Evolutionary conservation across 1,140 invertebrate species (phyloP).

Genomic region (Copidosoma floridanum): DNA sequence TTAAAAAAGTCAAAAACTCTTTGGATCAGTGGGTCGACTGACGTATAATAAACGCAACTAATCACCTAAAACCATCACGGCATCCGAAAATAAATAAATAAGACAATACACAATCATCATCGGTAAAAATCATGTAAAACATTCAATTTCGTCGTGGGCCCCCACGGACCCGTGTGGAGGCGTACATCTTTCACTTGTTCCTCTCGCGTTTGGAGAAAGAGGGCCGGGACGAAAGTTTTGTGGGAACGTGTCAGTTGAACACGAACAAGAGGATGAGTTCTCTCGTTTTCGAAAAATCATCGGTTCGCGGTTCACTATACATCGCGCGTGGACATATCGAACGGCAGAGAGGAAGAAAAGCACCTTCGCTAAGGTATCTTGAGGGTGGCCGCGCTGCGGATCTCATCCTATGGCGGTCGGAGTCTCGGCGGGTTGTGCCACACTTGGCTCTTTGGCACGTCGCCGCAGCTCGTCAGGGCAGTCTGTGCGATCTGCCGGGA

Average conservation of each 20-base stretch:
- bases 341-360: too few species aligned
- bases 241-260: too few species aligned
- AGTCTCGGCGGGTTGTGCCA: conserved; percentile 53
- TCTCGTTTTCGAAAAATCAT: too few species aligned
- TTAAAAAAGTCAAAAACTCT: conserved; percentile 21
- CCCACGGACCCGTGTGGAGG: too few species aligned
- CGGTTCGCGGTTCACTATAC: too few species aligned
- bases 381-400: conserved; percentile 42
- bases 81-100: conserved; percentile 25
- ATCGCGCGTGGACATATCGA: too few species aligned
- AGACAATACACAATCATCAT: conserved; percentile 13
- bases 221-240: too few species aligned
- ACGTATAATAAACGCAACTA: too few species aligned
- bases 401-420: conserved; percentile 52
- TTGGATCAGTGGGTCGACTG: conserved; percentile 15
- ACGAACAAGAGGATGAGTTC: too few species aligned
- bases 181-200: too few species aligned
- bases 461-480: background rate
- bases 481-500: conserved; percentile 14
- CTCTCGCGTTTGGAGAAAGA: too few species aligned
- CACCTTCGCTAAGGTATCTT: conserved; percentile 56
- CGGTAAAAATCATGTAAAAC: conserved; percentile 27
- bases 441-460: conserved; percentile 4
- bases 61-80: conserved; percentile 14
- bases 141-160: background rate